Evolutionary conservation across 2,113 vertebrate species (phyloP).

Genomic region (Sigmodon hispidus): DNA sequence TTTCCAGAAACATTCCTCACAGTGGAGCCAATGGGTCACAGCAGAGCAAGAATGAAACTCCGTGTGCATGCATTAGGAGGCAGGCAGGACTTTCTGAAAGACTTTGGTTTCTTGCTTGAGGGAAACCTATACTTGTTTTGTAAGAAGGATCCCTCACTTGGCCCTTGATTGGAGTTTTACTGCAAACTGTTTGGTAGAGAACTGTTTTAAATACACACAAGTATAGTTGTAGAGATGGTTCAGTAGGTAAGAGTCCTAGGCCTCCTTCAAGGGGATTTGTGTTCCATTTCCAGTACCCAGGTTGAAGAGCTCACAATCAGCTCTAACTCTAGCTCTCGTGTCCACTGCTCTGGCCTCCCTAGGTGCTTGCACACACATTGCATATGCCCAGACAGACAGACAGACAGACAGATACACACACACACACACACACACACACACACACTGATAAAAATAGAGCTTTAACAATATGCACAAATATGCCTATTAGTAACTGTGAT

Average conservation of each 20-base stretch:
- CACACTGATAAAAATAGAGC: neutral
- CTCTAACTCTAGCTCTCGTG: neutral
- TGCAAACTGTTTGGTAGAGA: neutral
- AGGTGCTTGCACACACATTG: neutral
- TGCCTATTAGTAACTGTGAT: slow-evolving; percentile 31
- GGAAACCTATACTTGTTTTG: neutral
- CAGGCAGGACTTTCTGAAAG: neutral
- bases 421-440: too few relatives aligned
- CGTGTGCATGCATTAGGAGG: rapidly evolving
- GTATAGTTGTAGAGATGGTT: neutral
- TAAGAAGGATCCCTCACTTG: neutral
- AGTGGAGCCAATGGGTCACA: rapidly evolving
- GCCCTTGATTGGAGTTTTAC: neutral
- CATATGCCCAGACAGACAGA: neutral
- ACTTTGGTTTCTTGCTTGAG: neutral
- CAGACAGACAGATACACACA: neutral
- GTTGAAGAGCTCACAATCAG: neutral
- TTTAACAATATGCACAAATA: neutral
- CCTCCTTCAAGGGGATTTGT: neutral
- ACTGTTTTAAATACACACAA: neutral
- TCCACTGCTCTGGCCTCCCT: neutral
- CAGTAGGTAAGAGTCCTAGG: neutral
- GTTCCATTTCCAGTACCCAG: neutral
- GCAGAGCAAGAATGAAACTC: neutral
- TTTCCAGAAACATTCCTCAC: neutral